phyloP scores from a whole-genome alignment of 2,113 vertebrate genomes.

The Syngnathus scovelli region DNA sequence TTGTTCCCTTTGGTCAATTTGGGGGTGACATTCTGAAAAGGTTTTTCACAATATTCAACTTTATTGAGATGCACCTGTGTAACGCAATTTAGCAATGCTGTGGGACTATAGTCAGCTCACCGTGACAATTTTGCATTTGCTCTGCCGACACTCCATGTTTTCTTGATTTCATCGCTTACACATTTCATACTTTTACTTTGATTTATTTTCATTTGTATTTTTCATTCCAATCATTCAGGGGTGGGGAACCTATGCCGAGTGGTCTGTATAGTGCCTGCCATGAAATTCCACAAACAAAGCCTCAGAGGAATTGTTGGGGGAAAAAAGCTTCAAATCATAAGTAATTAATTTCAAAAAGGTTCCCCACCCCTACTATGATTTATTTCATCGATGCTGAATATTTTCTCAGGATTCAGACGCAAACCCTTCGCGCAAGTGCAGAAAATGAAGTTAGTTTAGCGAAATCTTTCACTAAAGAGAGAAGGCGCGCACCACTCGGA shows the following conservation, averaged over 20 bases:
- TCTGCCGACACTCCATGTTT: constrained; percentile 37
- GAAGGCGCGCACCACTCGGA: constrained; percentile 9
- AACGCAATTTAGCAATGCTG: not conserved
- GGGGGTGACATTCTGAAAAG: not conserved
- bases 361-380: not conserved
- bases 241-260: not conserved
- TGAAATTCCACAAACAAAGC: not conserved
- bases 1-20: not conserved
- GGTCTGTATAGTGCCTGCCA: not conserved
- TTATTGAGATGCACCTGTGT: not conserved
- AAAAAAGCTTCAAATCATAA: not conserved
- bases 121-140: constrained; percentile 49
- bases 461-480: not conserved
- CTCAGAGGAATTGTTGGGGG: not conserved
- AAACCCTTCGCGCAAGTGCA: not conserved
- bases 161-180: constrained; percentile 32
- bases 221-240: constrained; percentile 12
- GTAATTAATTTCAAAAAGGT: not conserved
- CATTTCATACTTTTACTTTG: constrained; percentile 14
- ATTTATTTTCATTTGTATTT: constrained; percentile 20
- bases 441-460: not conserved
- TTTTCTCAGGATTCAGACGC: not conserved
- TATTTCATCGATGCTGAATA: not conserved
- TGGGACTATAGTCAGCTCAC: not conserved
- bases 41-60: not conserved